Percentiles rank a stretch among this genome's conserved stretches.
Conservation (phyloP, 2,888 invertebrate species). For the Pristionchus entomophagus region DNA sequence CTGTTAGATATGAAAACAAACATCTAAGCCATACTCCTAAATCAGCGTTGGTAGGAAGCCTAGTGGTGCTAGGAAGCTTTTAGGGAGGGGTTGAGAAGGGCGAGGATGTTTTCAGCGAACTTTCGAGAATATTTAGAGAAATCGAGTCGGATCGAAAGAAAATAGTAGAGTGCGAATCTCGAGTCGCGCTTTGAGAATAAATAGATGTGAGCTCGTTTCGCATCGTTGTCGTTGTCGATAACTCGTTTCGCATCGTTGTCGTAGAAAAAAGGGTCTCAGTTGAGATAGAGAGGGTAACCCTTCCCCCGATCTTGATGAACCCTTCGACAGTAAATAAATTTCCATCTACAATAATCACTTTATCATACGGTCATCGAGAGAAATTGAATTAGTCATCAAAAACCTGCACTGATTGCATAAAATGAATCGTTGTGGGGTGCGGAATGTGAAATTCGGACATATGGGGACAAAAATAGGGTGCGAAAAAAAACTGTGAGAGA, state of each 20-base stretch:
- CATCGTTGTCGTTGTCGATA: neutral
- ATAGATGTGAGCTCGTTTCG: too few species aligned
- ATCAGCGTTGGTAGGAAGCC: too few species aligned
- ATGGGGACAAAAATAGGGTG: neutral
- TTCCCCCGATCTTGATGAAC: neutral
- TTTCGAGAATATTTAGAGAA: too few species aligned
- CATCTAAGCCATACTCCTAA: too few species aligned
- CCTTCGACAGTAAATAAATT: too few species aligned
- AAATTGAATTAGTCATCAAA: neutral
- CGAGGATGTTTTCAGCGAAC: too few species aligned
- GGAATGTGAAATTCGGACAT: neutral
- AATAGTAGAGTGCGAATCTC: neutral
- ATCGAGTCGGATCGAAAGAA: too few species aligned
- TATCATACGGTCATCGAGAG: neutral
- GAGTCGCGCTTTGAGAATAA: constrained; percentile 16
- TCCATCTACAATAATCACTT: neutral
- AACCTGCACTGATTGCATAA: too few species aligned
- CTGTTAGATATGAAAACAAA: too few species aligned
- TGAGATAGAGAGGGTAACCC: neutral
- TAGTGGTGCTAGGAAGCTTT: too few species aligned
- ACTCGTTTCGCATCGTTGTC: neutral
- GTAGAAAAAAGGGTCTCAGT: neutral
- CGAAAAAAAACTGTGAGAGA: neutral
- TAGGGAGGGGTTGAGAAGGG: too few species aligned
- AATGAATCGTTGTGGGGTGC: neutral